Conservation (phyloP, 2,113 vertebrate species). For the Chlorocebus sabaeus region DNA sequence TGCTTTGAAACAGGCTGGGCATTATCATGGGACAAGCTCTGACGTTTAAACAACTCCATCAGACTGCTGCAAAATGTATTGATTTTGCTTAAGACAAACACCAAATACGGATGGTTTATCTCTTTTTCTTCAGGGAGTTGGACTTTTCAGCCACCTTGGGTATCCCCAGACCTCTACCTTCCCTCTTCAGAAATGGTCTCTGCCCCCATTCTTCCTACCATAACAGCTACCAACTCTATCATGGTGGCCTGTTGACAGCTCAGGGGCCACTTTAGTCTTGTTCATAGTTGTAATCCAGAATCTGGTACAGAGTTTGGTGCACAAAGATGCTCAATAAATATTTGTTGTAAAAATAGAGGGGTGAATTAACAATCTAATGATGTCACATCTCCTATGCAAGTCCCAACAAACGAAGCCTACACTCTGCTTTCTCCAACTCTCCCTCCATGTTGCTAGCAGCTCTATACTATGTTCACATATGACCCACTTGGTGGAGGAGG, state of each 20-base stretch:
- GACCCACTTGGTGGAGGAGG: neutral
- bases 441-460: neutral
- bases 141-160: neutral
- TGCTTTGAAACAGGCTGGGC: neutral
- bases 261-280: neutral
- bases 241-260: rapidly evolving
- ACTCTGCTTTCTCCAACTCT: neutral
- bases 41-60: neutral
- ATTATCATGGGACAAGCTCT: neutral
- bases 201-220: neutral
- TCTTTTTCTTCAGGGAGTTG: neutral
- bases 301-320: neutral
- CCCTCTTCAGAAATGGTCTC: neutral
- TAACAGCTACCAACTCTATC: neutral
- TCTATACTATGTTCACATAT: neutral
- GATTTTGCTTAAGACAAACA: neutral
- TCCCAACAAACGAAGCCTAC: neutral
- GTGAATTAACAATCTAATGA: neutral
- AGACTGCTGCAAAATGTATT: neutral
- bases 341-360: neutral
- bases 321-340: neutral
- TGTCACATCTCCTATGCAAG: neutral
- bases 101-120: neutral
- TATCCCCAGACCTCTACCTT: neutral
- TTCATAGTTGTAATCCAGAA: neutral